phyloP scores from a whole-genome alignment of 2,113 vertebrate genomes.

The Crotalus horridus region DNA sequence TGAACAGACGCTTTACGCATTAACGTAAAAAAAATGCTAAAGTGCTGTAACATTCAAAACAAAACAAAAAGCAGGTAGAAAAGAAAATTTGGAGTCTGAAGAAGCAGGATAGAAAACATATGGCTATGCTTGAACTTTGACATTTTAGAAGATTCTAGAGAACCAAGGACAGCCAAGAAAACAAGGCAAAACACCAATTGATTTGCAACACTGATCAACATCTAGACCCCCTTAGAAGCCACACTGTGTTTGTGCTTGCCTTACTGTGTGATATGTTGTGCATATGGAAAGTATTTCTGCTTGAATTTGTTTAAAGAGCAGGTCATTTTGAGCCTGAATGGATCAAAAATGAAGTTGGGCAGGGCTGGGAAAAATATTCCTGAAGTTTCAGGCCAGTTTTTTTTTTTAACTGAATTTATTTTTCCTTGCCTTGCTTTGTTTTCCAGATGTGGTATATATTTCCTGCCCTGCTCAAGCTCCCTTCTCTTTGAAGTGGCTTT shows the following conservation, averaged over 20 bases:
- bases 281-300: neutral
- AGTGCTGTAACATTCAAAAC: no score
- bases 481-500: neutral
- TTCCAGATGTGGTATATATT: neutral
- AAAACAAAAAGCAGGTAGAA: no score
- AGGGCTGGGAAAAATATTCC: neutral
- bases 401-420: neutral
- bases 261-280: neutral
- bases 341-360: neutral
- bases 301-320: neutral
- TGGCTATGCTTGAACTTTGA: no score
- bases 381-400: neutral
- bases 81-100: neutral
- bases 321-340: neutral
- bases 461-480: neutral
- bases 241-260: neutral
- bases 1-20: neutral
- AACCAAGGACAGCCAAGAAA: no score
- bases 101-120: no score
- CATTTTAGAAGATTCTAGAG: no score
- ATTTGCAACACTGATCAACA: neutral
- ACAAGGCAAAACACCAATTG: neutral
- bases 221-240: neutral
- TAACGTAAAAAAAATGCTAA: neutral
- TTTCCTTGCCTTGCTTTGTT: neutral